phyloP scores from a whole-genome alignment of 2,797 vertebrate genomes.

The Phoeniculus purpureus region DNA sequence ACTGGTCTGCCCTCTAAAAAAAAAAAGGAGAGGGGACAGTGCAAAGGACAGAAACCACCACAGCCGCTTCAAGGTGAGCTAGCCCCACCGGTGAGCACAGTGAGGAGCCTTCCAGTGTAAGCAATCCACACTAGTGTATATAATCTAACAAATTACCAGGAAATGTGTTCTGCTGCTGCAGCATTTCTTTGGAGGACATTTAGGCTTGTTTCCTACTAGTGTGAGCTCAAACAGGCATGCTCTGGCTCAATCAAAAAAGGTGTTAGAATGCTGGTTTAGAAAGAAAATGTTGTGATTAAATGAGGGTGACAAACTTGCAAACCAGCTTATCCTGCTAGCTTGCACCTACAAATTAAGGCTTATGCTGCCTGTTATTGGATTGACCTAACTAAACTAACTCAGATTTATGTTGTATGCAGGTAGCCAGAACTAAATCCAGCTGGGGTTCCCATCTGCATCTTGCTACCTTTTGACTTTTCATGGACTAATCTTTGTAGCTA shows the following conservation, averaged over 20 bases:
- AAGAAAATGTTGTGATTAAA: not conserved
- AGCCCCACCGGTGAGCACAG: not conserved
- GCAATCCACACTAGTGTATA: not conserved
- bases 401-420: not conserved
- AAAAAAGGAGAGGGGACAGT: not conserved
- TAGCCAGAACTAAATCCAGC: not conserved
- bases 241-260: not conserved
- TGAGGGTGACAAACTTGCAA: not conserved
- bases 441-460: not conserved
- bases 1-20: not conserved
- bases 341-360: not conserved
- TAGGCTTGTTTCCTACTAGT: not conserved
- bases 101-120: not conserved
- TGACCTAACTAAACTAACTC: not conserved
- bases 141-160: not conserved
- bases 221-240: not conserved
- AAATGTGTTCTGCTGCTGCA: not conserved
- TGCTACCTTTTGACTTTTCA: not conserved
- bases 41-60: not conserved
- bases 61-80: not conserved
- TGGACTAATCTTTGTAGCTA: not conserved
- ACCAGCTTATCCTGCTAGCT: not conserved
- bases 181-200: not conserved
- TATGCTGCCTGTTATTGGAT: not conserved
- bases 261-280: not conserved